These are phyloP conservation scores for Cyanoderma ruficeps DNA, from an alignment of 2,113 vertebrate species.

Conservation along the genomic window DNA sequence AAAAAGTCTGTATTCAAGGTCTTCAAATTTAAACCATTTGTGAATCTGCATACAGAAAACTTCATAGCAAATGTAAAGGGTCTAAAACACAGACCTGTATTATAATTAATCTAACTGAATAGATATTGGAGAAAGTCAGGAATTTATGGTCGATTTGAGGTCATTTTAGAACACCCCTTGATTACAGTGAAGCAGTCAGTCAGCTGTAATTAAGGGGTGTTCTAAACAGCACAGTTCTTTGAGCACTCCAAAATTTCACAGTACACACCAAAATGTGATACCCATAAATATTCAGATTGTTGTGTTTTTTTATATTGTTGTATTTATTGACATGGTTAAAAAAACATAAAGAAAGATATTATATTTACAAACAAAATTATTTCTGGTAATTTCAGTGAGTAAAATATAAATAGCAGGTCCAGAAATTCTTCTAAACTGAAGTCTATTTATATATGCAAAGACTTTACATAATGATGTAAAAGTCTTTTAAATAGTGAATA, in stretches of 20 bases:
- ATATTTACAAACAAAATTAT: neutral
- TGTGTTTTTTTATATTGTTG: neutral
- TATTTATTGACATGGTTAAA: neutral
- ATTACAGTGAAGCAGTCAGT: neutral
- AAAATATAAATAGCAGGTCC: neutral
- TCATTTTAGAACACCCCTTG: neutral
- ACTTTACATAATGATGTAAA: neutral
- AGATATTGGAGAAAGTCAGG: neutral
- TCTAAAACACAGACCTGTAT: neutral
- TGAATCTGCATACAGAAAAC: neutral
- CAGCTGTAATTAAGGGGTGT: neutral
- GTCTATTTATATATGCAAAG: neutral
- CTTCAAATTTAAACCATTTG: neutral
- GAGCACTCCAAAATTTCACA: neutral
- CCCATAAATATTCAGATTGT: neutral
- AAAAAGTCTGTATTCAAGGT: neutral
- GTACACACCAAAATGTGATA: neutral
- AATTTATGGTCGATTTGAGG: neutral
- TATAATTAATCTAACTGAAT: neutral
- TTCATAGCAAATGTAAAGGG: neutral
- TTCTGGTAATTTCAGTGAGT: neutral
- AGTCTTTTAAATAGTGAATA: neutral
- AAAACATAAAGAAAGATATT: neutral
- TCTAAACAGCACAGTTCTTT: neutral
- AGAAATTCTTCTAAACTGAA: neutral